Conservation (phyloP, 2,797 vertebrate species). For the Lithobates pipiens region DNA sequence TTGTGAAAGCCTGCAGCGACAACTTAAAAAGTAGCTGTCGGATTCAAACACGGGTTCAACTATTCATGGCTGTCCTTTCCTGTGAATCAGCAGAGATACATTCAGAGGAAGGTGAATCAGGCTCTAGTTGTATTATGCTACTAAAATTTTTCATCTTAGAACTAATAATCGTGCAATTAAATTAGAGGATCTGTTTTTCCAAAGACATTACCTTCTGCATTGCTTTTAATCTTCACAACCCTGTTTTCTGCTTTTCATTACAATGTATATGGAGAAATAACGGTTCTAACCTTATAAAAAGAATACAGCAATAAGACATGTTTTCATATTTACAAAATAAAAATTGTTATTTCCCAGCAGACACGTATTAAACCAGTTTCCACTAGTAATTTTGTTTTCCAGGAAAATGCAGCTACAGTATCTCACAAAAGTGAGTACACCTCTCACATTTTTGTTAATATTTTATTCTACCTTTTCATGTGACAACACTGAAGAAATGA, state of each 20-base stretch:
- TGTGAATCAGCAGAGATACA: background rate
- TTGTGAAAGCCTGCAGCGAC: background rate
- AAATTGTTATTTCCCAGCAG: slow-evolving; percentile 7
- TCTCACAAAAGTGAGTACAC: too few relatives aligned
- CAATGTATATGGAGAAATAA: background rate
- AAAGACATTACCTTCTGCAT: background rate
- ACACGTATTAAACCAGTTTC: background rate
- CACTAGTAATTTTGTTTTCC: background rate
- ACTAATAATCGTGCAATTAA: slow-evolving; percentile 2
- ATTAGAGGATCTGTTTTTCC: background rate
- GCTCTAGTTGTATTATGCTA: slow-evolving; percentile 14
- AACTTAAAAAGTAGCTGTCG: background rate
- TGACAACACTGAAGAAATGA: too few relatives aligned
- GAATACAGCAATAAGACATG: background rate
- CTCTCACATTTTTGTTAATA: too few relatives aligned
- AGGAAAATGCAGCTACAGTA: background rate
- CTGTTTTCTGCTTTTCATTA: background rate
- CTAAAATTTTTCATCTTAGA: slow-evolving; percentile 10
- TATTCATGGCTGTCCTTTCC: slow-evolving; percentile 17
- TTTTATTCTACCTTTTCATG: too few relatives aligned
- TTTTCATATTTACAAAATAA: background rate
- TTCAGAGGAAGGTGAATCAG: slow-evolving; percentile 2
- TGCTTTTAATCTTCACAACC: background rate
- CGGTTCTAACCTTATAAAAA: background rate
- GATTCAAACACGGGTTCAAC: slow-evolving; percentile 6